These are phyloP conservation scores for Redunca redunca DNA, from an alignment of 2,113 vertebrate genomes.

Conservation along the genomic window DNA sequence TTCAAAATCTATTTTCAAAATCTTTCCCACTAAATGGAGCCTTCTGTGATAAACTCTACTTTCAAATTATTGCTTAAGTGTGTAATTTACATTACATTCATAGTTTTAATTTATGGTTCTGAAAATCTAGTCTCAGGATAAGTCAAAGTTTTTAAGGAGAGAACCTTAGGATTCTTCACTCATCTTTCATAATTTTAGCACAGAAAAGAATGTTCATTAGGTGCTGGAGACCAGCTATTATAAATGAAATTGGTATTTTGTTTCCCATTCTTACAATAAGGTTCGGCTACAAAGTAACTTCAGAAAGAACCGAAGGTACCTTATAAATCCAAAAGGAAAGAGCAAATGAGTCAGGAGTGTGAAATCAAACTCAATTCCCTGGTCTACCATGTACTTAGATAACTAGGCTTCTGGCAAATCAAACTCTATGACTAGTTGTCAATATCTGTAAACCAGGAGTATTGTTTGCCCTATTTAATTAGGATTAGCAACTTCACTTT, in stretches of 20 bases:
- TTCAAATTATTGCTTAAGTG: background rate
- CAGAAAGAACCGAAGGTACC: slow-evolving; percentile 10
- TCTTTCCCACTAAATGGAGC: background rate
- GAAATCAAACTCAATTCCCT: slow-evolving; percentile 14
- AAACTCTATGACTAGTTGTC: background rate
- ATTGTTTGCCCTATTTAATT: background rate
- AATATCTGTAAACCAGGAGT: background rate
- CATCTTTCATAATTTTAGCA: background rate
- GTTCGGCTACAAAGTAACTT: background rate
- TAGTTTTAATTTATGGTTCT: background rate
- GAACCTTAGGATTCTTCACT: background rate
- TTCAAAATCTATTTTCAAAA: slow-evolving; percentile 12
- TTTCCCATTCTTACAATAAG: background rate
- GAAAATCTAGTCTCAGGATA: background rate
- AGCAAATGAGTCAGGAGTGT: slow-evolving; percentile 2
- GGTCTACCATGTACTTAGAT: background rate
- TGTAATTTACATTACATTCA: background rate
- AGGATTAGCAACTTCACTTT: background rate
- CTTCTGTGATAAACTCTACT: background rate
- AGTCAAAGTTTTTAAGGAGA: background rate
- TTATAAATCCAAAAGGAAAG: background rate
- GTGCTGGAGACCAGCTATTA: background rate
- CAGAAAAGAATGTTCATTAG: background rate
- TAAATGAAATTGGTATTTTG: slow-evolving; percentile 3
- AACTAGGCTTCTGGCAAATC: slow-evolving; percentile 18